These are phyloP conservation scores for Pyrrhosoma nymphula DNA, from an alignment of 2,888 invertebrate genomes.

Conservation along the genomic window DNA sequence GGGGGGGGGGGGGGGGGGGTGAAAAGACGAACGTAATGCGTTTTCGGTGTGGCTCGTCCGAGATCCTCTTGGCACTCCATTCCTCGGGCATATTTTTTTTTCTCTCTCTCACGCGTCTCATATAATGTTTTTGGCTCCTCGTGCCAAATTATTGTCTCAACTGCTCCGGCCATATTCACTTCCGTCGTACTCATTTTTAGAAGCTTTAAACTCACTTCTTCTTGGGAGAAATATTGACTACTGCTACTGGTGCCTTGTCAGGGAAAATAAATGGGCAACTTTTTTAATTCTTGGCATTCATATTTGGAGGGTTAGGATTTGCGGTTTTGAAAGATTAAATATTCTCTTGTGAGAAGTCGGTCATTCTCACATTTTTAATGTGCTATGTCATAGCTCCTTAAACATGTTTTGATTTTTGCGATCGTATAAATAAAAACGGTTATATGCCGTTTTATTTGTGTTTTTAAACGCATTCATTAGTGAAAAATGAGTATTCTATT, in stretches of 20 bases:
- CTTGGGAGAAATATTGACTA: not conserved
- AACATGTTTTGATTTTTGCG: no score
- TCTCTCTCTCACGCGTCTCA: not conserved
- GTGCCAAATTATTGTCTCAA: not conserved
- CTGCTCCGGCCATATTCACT: not conserved
- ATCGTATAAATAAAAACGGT: no score
- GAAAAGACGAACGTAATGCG: not conserved
- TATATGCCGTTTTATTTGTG: no score
- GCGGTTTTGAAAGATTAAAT: not conserved
- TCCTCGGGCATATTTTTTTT: not conserved
- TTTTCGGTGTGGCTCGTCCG: not conserved
- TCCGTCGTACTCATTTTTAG: not conserved
- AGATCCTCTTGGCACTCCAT: not conserved
- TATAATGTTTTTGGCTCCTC: not conserved
- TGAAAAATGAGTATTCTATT: no score
- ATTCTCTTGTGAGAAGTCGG: not conserved
- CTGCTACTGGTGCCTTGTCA: not conserved
- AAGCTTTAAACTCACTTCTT: not conserved
- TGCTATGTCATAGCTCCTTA: no score
- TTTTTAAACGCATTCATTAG: no score
- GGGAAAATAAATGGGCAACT: not conserved
- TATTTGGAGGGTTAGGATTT: not conserved
- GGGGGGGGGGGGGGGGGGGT: not conserved
- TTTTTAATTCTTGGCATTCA: not conserved
- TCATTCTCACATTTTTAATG: no score